These are phyloP conservation scores for Yoshiicerus persimilis DNA, from an alignment of 1,140 invertebrate genomes.

Conservation along the genomic window DNA sequence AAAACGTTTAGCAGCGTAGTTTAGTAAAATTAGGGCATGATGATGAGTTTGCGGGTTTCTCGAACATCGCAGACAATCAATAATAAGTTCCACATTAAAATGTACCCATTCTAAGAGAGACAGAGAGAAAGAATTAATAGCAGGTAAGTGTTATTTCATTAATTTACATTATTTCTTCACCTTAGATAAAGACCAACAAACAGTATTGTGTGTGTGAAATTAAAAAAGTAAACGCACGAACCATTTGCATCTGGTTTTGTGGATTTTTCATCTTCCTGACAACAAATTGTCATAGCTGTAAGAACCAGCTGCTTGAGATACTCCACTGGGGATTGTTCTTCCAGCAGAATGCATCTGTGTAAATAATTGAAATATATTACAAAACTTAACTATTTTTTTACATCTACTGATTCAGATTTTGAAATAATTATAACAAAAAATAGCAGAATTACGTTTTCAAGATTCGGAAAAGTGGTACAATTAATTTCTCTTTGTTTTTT, in stretches of 20 bases:
- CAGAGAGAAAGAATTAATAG: not conserved
- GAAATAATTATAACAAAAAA: not conserved
- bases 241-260: slow-evolving; percentile 48
- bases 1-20: slow-evolving; percentile 70
- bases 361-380: not conserved
- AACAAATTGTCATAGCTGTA: slow-evolving; percentile 73
- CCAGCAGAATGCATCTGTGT: slow-evolving; percentile 69
- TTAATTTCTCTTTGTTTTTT: slow-evolving; percentile 63
- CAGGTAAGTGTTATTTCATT: not conserved
- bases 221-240: slow-evolving; percentile 52
- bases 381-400: not conserved
- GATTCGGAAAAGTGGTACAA: slow-evolving; percentile 77
- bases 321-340: slow-evolving; percentile 80
- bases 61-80: slow-evolving; percentile 83
- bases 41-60: slow-evolving; percentile 93
- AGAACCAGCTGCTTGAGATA: slow-evolving; percentile 86
- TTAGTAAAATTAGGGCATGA: slow-evolving; percentile 79
- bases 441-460: slow-evolving; percentile 62
- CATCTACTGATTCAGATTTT: not conserved
- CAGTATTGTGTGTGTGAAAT: not conserved
- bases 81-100: slow-evolving; percentile 78
- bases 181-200: too few relatives aligned
- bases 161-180: slow-evolving; percentile 48
- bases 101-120: slow-evolving; percentile 47
- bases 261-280: slow-evolving; percentile 60